Base-by-base conservation (phyloP, 1,140 invertebrate genomes). In the Zaprionus kolodkinae region DNA sequence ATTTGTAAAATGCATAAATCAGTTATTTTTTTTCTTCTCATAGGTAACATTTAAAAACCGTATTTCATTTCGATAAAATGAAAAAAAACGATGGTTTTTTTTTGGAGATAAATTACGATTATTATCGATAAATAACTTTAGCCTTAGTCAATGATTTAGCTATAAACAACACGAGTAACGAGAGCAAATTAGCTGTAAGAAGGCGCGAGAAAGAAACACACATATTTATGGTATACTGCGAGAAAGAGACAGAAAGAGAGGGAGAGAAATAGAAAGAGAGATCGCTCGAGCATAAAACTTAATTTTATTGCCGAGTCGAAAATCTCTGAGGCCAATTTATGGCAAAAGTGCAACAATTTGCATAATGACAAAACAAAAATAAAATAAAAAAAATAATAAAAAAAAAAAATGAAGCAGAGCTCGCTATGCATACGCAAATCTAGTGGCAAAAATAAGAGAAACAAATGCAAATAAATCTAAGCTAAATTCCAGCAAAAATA, bases 1-100 rank as follows among this genome's bases (percentile, higher is more conserved):
- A 88, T 73, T 77, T 79, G 75, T 79, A 77, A 79, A 79, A 79
- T 77, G 77, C 77, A 69, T 72, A 63, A 57, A 66, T 57, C 45
- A 17, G 33, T 74, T 38, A n/a, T n/a, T 68, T 50, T 69, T 55
- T 56, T n/a, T 38, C n/a, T 67, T 67, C 35, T 62, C 12, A 50
- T 71, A 54, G 30, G 48, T 76, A 61, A 65, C 30, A 54, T 72
- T 56, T 62, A 38, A 59, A 59, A 59, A 59, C 30, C 36, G 38
- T 21, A 40, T 57, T 62, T 56, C n/a, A 25, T 21, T 50, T 50
- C 3, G 4, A 50, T 7, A 25, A 50, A 25, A 50, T 25, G 7
- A 9, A 10, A 50, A 10, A 50, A 50, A 21, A 50, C 17, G 45
- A 25, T 50, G 45, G 10, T 50, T 25, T 50, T 50, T 50, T 50